phyloP scores from a whole-genome alignment of 2,797 vertebrate species.

The Thalassophryne amazonica region DNA sequence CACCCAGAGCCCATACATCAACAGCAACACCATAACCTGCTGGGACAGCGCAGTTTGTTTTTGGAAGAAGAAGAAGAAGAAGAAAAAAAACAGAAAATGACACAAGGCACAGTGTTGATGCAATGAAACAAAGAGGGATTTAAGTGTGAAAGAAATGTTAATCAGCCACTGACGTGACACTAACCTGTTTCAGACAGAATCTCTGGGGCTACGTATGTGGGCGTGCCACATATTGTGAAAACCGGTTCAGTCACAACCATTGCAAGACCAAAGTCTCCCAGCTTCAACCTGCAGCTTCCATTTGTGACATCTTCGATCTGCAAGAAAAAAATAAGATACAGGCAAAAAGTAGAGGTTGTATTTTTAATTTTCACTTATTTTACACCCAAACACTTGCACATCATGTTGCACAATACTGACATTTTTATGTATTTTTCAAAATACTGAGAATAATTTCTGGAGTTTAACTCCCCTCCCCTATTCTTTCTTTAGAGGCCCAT shows the following conservation, averaged over 20 bases:
- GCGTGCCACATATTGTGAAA: conserved; percentile 96
- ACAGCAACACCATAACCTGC: conserved; percentile 93
- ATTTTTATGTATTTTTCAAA: too few relatives aligned
- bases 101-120: neutral
- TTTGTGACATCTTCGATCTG: conserved; percentile 86
- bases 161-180: conserved; percentile 1
- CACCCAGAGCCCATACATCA: conserved; percentile 95
- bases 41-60: neutral
- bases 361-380: conserved; percentile 2
- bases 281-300: conserved; percentile 86
- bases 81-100: neutral
- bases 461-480: too few relatives aligned
- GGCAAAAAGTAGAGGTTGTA: neutral
- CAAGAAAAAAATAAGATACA: conserved; percentile 3
- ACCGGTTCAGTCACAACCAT: conserved; percentile 92
- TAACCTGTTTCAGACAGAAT: conserved; percentile 95
- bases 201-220: conserved; percentile 97
- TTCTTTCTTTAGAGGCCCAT: too few relatives aligned
- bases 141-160: neutral
- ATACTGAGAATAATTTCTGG: too few relatives aligned
- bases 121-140: neutral
- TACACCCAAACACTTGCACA: neutral
- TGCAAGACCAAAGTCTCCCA: conserved; percentile 96
- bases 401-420: neutral
- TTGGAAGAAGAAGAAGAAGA: neutral